Evolutionary conservation across 1,140 invertebrate species (phyloP), one percentile per base, ranked within the genome.

Genomic region (Melipona quadrifasciata): DNA sequence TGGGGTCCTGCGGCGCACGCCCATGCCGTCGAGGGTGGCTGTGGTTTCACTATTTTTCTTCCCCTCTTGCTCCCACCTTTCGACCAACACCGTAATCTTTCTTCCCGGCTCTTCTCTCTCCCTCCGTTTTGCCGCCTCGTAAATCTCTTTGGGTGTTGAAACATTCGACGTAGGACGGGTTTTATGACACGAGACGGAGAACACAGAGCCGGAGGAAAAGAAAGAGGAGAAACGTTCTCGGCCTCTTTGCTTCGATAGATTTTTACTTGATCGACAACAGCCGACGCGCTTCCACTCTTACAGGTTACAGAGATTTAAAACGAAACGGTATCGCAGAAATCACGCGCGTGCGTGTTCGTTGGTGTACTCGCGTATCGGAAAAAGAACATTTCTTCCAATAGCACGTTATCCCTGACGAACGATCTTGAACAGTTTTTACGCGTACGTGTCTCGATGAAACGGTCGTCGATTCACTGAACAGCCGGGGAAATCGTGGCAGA

Each of bases 61-160:
- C 78, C 75, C 64, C 51, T 86, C 87, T 68, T 61, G 17, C 85
- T 84, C 68, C 31, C 80, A 68, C 76, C 21, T 74, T 51, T 47
- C 34, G 11, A 16, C 39, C 39, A 67, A 17, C 53, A 70, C 84
- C 61, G 68, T 82, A 82, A 82, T 87, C 85, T 80, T 65, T 81
- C 84, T 80, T 58, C 65, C 47, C 79, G 53, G 34, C 61, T 74
- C 19, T 27, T 57, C n/a, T 55, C 34, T 24, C 71, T 73, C 19
- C 57, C n/a, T 78, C 39, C 65, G 70, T 83, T 84, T 84, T 61
- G 81, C 71, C 87, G 78, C 84, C 88, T 91, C 91, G 86, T 92
- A 93, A 93, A 92, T 93, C 91, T 91, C 76, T 86, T 88, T 86
- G 91, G 85, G 87, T 87, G 90, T 91, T 91, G 87, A 92, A 90